Base-by-base conservation (phyloP, 2,113 vertebrate species). In the Epinephelus lanceolatus region DNA sequence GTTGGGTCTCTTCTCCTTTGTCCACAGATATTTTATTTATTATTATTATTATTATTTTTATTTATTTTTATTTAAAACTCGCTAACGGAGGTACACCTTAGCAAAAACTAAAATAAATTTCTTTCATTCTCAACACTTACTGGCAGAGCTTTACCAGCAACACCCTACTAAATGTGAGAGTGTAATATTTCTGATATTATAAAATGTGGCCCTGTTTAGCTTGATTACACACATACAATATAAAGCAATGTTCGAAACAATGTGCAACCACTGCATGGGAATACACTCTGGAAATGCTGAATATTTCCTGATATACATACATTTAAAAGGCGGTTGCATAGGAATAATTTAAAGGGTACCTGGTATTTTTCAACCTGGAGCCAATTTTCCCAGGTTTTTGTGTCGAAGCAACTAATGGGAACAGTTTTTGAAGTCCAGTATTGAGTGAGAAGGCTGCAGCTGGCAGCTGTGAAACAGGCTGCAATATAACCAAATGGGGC, bases 271-370 rank as follows among this genome's bases (percentile, higher is more conserved):
- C 30, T 53, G 47, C 27, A 72, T 59, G 19, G 62, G 51, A 23
- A 78, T 62, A 61, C 40, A 19, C 15, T 62, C n/a, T 42, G 55
- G 15, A 42, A 56, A 61, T 60, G 15, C 5, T 25, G 6, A 75
- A 49, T 45, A 68, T 30, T 30, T 55, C 7, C 33, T 45, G 27
- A 74, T n/a, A 15, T 33, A 14, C 47, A 60, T 66, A 25, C 9
- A 69, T 68, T 56, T 59, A 61, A 75, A 61, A 76, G 5, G 6
- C 59, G 37, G 62, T 79, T 61, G 82, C 79, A 89, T 66, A 47
- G 25, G 37, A 37, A 47, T 9, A 51, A 19, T n/a, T 71, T 13
- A 45, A 45, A 9, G 42, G 42, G 42, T 45, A 0, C 11, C 42
- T 45, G 42, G 42, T 45, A 45, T 45, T 45, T 45, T 45, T 12